These are phyloP conservation scores for Amblyteles armatorius DNA, from an alignment of 2,888 invertebrate genomes.

Conservation along the genomic window DNA sequence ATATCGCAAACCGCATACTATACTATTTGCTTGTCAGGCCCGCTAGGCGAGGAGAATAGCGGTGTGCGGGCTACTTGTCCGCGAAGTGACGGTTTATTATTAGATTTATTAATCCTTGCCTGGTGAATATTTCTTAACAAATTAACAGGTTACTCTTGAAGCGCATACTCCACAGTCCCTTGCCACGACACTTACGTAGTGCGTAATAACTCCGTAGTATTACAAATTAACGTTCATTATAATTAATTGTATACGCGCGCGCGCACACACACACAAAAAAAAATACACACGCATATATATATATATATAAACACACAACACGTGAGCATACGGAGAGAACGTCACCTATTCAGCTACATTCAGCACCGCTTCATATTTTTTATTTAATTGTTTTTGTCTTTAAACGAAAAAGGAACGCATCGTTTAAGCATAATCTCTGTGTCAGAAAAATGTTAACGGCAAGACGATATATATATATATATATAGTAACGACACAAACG, in stretches of 20 bases:
- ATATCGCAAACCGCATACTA: slow-evolving; percentile 38
- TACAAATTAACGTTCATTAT: slow-evolving; percentile 75
- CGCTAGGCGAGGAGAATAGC: slow-evolving; percentile 44
- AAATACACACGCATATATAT: slow-evolving; percentile 33
- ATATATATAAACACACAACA: slow-evolving; percentile 56
- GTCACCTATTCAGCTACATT: slow-evolving; percentile 70
- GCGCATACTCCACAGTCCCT: slow-evolving; percentile 40
- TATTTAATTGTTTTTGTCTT: background rate
- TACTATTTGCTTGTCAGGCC: slow-evolving; percentile 56
- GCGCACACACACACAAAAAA: slow-evolving; percentile 37
- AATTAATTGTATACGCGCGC: slow-evolving; percentile 68
- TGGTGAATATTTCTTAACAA: slow-evolving; percentile 60
- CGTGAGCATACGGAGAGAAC: slow-evolving; percentile 64
- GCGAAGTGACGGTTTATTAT: slow-evolving; percentile 37
- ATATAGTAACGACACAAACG: slow-evolving; percentile 23
- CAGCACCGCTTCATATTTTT: slow-evolving; percentile 71
- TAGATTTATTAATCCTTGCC: slow-evolving; percentile 58
- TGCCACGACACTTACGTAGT: slow-evolving; percentile 45
- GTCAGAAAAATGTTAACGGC: slow-evolving; percentile 44
- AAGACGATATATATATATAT: slow-evolving; percentile 10
- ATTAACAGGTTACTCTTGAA: slow-evolving; percentile 50
- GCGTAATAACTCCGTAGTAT: slow-evolving; percentile 77
- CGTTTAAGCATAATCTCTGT: slow-evolving; percentile 59
- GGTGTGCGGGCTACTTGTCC: slow-evolving; percentile 32
- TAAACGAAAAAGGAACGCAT: slow-evolving; percentile 46